Conservation (phyloP, 2,888 invertebrate genomes). For the Capitulum mitella region DNA sequence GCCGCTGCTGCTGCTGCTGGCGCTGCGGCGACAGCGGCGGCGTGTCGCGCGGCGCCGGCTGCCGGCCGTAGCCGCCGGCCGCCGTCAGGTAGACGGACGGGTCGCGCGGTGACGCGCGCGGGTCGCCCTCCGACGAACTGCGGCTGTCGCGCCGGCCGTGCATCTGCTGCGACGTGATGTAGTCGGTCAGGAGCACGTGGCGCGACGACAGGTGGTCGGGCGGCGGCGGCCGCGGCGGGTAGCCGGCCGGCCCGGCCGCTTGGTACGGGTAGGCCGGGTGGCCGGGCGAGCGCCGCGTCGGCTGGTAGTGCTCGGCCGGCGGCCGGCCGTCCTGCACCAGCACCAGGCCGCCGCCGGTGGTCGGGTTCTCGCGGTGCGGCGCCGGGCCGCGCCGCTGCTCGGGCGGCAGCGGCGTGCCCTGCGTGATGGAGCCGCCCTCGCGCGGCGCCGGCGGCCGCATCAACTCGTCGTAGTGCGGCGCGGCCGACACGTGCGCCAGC, state of each 20-base stretch:
- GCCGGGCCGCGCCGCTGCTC: constrained; percentile 30
- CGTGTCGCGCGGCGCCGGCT: background rate
- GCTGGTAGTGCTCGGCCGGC: constrained; percentile 24
- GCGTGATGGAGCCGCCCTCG: constrained; percentile 73
- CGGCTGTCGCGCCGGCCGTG: constrained; percentile 46
- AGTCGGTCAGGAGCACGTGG: constrained; percentile 89
- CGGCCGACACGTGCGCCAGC: constrained; percentile 17
- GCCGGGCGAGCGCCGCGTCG: constrained; percentile 31
- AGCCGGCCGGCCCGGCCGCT: background rate
- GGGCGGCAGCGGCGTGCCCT: constrained; percentile 69
- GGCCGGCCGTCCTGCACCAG: background rate
- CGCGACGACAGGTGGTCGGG: constrained; percentile 50
- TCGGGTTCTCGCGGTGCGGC: constrained; percentile 24
- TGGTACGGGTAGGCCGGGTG: constrained; percentile 31
- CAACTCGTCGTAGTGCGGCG: constrained; percentile 38
- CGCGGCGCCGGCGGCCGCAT: constrained; percentile 45
- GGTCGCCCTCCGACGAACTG: constrained; percentile 34
- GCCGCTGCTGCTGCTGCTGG: background rate
- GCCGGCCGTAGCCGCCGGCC: background rate
- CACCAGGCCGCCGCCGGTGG: constrained; percentile 28
- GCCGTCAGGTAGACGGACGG: background rate
- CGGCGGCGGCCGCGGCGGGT: constrained; percentile 34
- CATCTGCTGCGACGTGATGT: constrained; percentile 96
- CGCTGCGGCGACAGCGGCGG: background rate
- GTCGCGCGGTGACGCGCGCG: constrained; percentile 30